Percentiles rank a stretch among this genome's conserved stretches.
Evolutionary conservation across 2,888 invertebrate species (phyloP).

Genomic region (Subacronicta megacephala): DNA sequence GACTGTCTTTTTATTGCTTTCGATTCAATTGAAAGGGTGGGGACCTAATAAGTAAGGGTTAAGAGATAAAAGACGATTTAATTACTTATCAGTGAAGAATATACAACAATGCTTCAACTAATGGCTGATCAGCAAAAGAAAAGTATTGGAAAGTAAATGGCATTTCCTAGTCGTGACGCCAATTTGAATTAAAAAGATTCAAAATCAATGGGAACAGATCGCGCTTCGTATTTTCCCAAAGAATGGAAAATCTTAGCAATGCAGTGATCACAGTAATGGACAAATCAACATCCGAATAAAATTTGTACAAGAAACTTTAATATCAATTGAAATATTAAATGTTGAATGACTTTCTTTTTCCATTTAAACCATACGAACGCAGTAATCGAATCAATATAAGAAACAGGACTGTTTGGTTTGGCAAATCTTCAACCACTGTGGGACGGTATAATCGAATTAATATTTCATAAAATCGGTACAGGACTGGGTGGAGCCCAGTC

Average conservation of each 20-base stretch:
- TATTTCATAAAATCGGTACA: slow-evolving; percentile 38
- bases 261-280: too few relatives aligned
- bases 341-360: background rate
- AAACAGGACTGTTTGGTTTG: slow-evolving; percentile 36
- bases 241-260: too few relatives aligned
- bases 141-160: too few relatives aligned
- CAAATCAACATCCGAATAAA: too few relatives aligned
- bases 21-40: slow-evolving; percentile 30
- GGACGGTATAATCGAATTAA: slow-evolving; percentile 41
- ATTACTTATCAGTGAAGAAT: background rate
- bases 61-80: slow-evolving; percentile 21
- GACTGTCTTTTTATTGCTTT: slow-evolving; percentile 77
- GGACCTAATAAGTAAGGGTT: slow-evolving; percentile 34
- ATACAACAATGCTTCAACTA: too few relatives aligned
- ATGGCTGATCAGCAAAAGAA: too few relatives aligned
- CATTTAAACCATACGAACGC: background rate
- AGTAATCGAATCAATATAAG: slow-evolving; percentile 15
- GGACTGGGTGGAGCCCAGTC: slow-evolving; percentile 4
- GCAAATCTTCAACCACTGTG: slow-evolving; percentile 37
- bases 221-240: too few relatives aligned
- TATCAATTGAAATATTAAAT: too few relatives aligned
- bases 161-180: too few relatives aligned
- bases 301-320: too few relatives aligned
- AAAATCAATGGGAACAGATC: too few relatives aligned
- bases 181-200: too few relatives aligned